Conservation (phyloP, 2,797 vertebrate genomes). For the Sebastes oblongus region DNA sequence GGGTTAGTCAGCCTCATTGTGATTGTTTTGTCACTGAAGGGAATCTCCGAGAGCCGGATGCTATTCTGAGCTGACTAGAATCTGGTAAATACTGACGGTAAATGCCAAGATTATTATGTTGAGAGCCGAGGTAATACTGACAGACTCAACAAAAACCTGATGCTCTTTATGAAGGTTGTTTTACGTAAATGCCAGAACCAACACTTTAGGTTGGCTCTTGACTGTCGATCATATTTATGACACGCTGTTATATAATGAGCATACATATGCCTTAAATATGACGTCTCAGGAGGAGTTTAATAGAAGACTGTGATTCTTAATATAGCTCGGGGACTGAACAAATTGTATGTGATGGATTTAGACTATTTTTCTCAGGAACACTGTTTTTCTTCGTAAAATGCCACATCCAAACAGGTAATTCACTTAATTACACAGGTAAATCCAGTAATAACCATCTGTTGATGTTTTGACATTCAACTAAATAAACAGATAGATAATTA, state of each 20-base stretch:
- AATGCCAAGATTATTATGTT: slow-evolving; percentile 53
- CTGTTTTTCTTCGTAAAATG: neutral
- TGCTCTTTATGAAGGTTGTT: slow-evolving; percentile 13
- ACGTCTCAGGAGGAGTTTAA: neutral
- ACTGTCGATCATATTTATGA: neutral
- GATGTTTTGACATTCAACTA: slow-evolving; percentile 19
- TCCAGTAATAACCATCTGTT: neutral
- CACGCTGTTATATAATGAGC: neutral
- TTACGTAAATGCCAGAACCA: slow-evolving; percentile 17
- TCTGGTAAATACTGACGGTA: slow-evolving; percentile 53
- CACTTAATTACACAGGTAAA: slow-evolving; percentile 7
- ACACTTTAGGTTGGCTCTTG: neutral
- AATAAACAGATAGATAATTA: slow-evolving; percentile 15
- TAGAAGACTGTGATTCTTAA: neutral
- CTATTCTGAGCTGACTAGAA: slow-evolving; percentile 31
- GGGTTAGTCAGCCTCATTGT: slow-evolving; percentile 18
- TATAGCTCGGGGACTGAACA: neutral
- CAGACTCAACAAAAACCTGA: neutral
- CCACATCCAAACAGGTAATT: slow-evolving; percentile 9
- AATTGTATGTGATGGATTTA: neutral
- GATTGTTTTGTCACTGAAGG: slow-evolving; percentile 45
- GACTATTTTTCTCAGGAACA: neutral
- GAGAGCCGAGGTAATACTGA: neutral
- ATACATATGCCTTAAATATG: neutral
- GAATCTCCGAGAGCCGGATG: slow-evolving; percentile 44